Evolutionary conservation across 2,797 vertebrate species (phyloP), one percentile per base, ranked within the genome.

Genomic region (Anableps anableps): DNA sequence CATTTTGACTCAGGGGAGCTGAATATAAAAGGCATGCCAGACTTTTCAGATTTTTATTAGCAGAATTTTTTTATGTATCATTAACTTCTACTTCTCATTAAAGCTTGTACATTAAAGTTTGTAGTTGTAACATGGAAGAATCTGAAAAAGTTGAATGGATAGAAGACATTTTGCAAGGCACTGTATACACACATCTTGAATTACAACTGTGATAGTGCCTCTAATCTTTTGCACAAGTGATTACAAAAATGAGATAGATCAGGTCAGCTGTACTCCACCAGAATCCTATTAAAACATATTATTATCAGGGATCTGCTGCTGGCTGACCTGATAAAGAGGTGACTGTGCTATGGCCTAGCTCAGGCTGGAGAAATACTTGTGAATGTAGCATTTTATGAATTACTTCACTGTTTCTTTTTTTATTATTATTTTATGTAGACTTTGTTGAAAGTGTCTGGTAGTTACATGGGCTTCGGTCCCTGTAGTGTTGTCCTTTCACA

Each of bases 251-350:
- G 47, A 83, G 62, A 38, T 45, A 34, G 66, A 72, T 78, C 76
- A 55, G 72, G 55, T 75, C 80, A 80, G 29, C n/a, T 79, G 41
- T 45, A 75, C 62, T 85, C 23, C 38, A 70, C 21, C 10, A 86
- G 74, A 43, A 47, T 62, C 43, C 11, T 64, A 76, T 26, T 29
- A 6, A 43, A 29, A 47, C 85, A 70, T 43, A 87, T 26, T 86
- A 85, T 38, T 73, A 82, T 84, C 43, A 75, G 79, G 43, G 31
- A 60, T 80, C 48, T 74, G 81, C 60, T 29, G 82, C 81, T 72
- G 29, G 77, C 26, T 19, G 64, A 72, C 82, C 87, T 84, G 86
- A 92, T 91, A 88, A 80, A 87, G 76, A 31, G n/a, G 60, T 84
- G 87, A 88, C 84, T 88, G 71, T 55, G 8, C 50, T 29, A 4